These are phyloP conservation scores for Drosophila ironensis DNA, from an alignment of 1,140 invertebrate genomes.

Conservation along the genomic window DNA sequence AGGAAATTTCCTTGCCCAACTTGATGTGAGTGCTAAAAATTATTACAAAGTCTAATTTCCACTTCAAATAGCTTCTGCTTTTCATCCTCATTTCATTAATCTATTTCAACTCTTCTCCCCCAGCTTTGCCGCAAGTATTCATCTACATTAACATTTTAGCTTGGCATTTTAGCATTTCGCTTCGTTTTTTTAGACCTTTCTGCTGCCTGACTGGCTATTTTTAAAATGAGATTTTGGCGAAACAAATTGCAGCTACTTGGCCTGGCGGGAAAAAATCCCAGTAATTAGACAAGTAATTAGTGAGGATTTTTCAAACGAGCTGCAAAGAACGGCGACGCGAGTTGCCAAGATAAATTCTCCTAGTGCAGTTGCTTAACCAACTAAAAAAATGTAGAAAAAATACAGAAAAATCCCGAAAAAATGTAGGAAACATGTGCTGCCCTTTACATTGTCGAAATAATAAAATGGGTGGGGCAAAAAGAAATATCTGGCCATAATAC, in stretches of 20 bases:
- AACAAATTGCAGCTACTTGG: slow-evolving; percentile 73
- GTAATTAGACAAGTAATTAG: slow-evolving; percentile 77
- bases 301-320: slow-evolving; percentile 49
- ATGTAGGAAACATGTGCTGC: slow-evolving; percentile 59
- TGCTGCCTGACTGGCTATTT: slow-evolving; percentile 34
- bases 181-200: slow-evolving; percentile 23
- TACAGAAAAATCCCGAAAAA: slow-evolving; percentile 2
- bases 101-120: slow-evolving; percentile 6
- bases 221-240: slow-evolving; percentile 53
- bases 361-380: slow-evolving; percentile 26
- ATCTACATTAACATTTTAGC: slow-evolving; percentile 48
- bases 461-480: slow-evolving; percentile 1
- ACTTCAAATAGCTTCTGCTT: slow-evolving; percentile 1
- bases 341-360: slow-evolving; percentile 39
- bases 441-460: slow-evolving; percentile 1
- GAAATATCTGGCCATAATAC: slow-evolving; percentile 44
- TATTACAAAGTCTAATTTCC: no score
- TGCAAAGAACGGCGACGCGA: slow-evolving; percentile 21
- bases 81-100: slow-evolving; percentile 37
- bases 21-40: background rate
- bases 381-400: background rate
- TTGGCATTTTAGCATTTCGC: slow-evolving; percentile 33
- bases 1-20: no score
- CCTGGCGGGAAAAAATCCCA: slow-evolving; percentile 47
- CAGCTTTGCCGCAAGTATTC: slow-evolving; percentile 16